Conservation (phyloP, 2,888 invertebrate genomes). For the Netelia melanura region DNA sequence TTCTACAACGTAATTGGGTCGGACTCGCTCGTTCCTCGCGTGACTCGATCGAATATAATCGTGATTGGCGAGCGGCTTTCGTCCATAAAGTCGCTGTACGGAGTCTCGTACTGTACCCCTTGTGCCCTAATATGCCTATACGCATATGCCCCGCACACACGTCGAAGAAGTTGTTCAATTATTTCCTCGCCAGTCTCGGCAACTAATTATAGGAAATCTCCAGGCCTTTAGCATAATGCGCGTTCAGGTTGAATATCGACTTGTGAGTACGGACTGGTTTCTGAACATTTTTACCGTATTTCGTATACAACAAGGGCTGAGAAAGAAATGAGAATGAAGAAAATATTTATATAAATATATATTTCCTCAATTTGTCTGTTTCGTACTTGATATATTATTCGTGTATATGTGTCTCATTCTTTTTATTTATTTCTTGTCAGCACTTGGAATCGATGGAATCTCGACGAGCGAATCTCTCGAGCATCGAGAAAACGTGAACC, state of each 20-base stretch:
- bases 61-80: conserved; percentile 41
- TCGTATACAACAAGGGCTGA: neutral
- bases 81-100: conserved; percentile 12
- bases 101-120: conserved; percentile 16
- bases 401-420: neutral
- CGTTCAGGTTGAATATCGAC: conserved; percentile 41
- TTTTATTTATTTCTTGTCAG: neutral
- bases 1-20: conserved; percentile 43
- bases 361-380: too few relatives aligned
- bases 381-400: too few relatives aligned
- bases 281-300: conserved; percentile 3
- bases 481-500: conserved; percentile 38
- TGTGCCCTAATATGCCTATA: conserved; percentile 23
- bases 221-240: conserved; percentile 62
- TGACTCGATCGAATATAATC: conserved; percentile 65
- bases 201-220: conserved; percentile 63
- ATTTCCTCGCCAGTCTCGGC: conserved; percentile 52
- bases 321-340: conserved; percentile 13
- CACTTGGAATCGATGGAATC: conserved; percentile 50
- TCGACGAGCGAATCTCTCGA: conserved; percentile 46
- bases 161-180: conserved; percentile 65
- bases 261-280: conserved; percentile 14
- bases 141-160: conserved; percentile 8
- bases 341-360: neutral
- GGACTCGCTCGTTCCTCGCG: conserved; percentile 63